Evolutionary conservation across 2,797 vertebrate genomes (phyloP).

Genomic region (Phataginus tricuspis): DNA sequence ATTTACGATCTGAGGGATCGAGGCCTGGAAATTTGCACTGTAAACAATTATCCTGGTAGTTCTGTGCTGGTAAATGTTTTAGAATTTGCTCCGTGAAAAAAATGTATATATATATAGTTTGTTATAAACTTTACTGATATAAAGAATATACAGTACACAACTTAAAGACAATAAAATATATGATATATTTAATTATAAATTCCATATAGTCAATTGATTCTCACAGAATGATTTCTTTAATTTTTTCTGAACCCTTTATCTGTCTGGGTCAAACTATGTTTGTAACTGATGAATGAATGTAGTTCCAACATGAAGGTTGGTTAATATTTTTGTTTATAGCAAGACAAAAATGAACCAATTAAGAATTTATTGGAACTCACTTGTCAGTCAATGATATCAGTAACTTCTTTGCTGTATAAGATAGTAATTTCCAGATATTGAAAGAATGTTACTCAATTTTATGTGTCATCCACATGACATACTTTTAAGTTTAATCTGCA

Average conservation of each 20-base stretch:
- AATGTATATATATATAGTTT: background rate
- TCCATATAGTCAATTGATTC: background rate
- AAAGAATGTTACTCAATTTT: background rate
- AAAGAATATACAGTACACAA: background rate
- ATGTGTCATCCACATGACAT: background rate
- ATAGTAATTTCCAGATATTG: background rate
- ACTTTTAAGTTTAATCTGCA: background rate
- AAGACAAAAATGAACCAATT: constrained; percentile 14
- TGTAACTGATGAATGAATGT: background rate
- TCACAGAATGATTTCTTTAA: background rate
- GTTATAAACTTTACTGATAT: background rate
- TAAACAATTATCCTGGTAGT: background rate
- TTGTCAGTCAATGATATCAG: background rate
- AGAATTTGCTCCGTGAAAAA: constrained; percentile 3
- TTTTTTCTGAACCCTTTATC: constrained; percentile 8
- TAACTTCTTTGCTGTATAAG: background rate
- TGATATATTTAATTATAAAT: background rate
- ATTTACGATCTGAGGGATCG: background rate
- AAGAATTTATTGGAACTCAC: background rate
- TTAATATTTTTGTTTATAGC: constrained; percentile 12
- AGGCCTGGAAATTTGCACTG: background rate
- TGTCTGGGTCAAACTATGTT: background rate
- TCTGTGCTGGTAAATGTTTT: background rate
- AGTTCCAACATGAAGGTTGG: background rate
- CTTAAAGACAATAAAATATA: background rate